These are phyloP conservation scores for Spea bombifrons DNA, from an alignment of 2,113 vertebrate species.

Conservation along the genomic window DNA sequence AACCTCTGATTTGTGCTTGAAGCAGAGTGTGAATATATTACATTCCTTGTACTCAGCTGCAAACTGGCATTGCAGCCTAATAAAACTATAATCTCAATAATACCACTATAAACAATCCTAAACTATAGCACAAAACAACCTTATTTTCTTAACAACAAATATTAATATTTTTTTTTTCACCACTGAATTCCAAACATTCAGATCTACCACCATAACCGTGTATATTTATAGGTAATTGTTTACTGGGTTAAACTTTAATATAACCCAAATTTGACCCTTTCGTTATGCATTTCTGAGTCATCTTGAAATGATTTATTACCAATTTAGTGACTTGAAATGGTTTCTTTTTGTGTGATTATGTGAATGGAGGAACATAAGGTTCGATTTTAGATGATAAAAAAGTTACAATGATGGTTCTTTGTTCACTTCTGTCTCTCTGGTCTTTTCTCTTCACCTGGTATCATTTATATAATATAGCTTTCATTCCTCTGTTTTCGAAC, in stretches of 20 bases:
- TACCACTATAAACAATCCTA: not conserved
- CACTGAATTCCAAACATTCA: not conserved
- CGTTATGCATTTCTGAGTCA: not conserved
- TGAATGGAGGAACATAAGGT: not conserved
- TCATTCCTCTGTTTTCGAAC: not conserved
- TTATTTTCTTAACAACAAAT: not conserved
- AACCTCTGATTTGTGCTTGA: not conserved
- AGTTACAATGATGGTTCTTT: not conserved
- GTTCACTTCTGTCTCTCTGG: not conserved
- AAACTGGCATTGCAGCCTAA: not conserved
- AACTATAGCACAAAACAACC: not conserved
- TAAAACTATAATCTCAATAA: not conserved
- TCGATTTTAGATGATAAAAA: not conserved
- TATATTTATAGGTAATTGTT: not conserved
- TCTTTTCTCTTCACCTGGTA: conserved; percentile 6
- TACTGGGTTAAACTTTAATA: conserved; percentile 1
- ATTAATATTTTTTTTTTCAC: not conserved
- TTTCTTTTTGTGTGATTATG: not conserved
- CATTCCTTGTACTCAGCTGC: not conserved
- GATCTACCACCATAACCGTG: not conserved
- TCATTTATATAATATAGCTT: conserved; percentile 1
- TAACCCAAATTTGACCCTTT: not conserved
- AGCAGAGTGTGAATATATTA: not conserved
- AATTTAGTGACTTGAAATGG: not conserved
- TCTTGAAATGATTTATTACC: conserved; percentile 3